Evolutionary conservation across 2,113 vertebrate species (phyloP).

Genomic region (Upupa epops): DNA sequence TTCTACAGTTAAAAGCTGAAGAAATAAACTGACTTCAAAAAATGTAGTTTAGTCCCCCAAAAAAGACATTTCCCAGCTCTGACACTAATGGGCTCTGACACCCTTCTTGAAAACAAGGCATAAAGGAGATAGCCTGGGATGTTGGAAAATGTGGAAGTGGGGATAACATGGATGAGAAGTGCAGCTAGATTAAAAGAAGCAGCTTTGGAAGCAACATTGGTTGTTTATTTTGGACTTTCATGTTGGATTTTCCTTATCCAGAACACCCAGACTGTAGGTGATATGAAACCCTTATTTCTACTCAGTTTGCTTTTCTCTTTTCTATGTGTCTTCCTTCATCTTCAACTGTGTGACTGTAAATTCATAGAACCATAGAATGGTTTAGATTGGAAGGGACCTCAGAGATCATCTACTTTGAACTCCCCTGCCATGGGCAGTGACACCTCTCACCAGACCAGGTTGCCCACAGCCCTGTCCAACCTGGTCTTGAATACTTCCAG

Average conservation of each 20-base stretch:
- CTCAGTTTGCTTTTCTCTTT: background rate
- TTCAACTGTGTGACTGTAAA: background rate
- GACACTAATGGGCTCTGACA: background rate
- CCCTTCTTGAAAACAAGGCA: background rate
- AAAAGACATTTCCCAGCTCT: background rate
- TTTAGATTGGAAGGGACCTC: too few species aligned
- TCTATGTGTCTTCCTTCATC: background rate
- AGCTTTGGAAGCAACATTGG: background rate
- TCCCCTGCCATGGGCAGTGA: too few species aligned
- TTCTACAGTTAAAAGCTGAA: background rate
- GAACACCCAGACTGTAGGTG: background rate
- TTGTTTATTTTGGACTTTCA: background rate
- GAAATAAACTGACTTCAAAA: background rate
- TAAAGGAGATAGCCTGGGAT: background rate
- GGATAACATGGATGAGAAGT: too few species aligned
- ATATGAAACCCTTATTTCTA: background rate
- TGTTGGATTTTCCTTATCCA: background rate
- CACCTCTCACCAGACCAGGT: too few species aligned
- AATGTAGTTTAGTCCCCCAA: background rate
- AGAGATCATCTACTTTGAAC: too few species aligned
- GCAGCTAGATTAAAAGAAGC: background rate
- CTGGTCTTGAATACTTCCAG: too few species aligned
- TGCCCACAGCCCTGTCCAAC: too few species aligned
- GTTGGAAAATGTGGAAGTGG: background rate
- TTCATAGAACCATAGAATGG: background rate